A percentile compares a stretch with the other conserved stretches of the same genome.
phyloP scores from a whole-genome alignment of 1,140 invertebrate genomes.

The Meteorus sp. region DNA sequence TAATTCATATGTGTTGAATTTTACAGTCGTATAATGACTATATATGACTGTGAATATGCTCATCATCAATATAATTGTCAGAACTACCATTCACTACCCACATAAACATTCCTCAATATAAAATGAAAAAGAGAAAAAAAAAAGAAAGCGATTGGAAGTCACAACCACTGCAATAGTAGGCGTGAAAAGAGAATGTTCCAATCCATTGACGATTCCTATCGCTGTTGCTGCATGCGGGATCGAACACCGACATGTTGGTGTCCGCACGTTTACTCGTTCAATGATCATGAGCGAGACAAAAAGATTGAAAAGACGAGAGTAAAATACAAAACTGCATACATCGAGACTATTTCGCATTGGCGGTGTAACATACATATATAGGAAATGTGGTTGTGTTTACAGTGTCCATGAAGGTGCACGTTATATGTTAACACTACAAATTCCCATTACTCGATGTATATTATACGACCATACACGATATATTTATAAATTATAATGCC shows the following conservation, averaged over 20 bases:
- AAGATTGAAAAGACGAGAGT: no score
- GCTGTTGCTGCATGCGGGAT: slow-evolving; percentile 15
- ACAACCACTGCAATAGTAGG: slow-evolving; percentile 13
- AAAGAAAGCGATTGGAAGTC: not conserved
- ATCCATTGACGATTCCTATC: slow-evolving; percentile 29
- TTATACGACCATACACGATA: slow-evolving; percentile 56
- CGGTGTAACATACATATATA: slow-evolving; percentile 19
- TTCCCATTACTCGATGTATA: slow-evolving; percentile 61
- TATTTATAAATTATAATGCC: slow-evolving; percentile 59
- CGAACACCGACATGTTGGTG: slow-evolving; percentile 1
- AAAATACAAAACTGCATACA: slow-evolving; percentile 13
- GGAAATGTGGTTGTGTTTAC: slow-evolving; percentile 20
- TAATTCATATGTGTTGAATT: no score
- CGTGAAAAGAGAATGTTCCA: slow-evolving; percentile 30
- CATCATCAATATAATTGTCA: no score
- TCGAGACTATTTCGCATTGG: slow-evolving; percentile 30
- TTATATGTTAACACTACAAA: slow-evolving; percentile 50
- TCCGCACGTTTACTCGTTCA: slow-evolving; percentile 19
- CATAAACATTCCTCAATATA: no score
- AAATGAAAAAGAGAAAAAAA: not conserved
- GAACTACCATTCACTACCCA: no score
- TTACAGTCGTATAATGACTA: no score
- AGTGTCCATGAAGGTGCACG: slow-evolving; percentile 6
- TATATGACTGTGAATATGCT: no score
- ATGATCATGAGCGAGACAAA: slow-evolving; percentile 16